Evolutionary conservation across 1,140 invertebrate species (phyloP).

Genomic region (Drosophila azteca): DNA sequence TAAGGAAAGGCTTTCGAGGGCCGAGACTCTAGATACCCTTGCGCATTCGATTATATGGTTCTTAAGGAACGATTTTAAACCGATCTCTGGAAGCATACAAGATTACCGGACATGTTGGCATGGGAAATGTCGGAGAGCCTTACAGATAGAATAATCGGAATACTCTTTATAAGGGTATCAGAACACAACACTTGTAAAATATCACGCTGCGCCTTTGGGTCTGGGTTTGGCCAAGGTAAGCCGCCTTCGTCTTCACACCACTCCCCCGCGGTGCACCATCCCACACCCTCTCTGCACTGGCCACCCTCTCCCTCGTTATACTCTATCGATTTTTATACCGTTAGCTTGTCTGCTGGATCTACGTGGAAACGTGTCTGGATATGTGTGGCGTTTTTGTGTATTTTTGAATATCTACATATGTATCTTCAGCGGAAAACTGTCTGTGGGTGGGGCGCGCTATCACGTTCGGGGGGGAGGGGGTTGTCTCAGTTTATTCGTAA

Average conservation of each 20-base stretch:
- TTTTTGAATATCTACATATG: slow-evolving; percentile 36
- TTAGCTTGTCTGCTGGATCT: slow-evolving; percentile 15
- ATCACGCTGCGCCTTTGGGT: slow-evolving; percentile 66
- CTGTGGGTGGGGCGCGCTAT: background rate
- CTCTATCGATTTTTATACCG: slow-evolving; percentile 72
- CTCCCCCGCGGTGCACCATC: too few relatives aligned
- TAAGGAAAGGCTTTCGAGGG: too few relatives aligned
- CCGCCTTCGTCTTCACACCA: slow-evolving; percentile 25
- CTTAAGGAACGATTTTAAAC: too few relatives aligned
- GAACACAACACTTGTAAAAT: slow-evolving; percentile 72
- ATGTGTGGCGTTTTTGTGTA: slow-evolving; percentile 18
- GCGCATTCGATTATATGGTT: too few relatives aligned
- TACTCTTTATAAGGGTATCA: slow-evolving; percentile 19
- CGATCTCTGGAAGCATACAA: too few relatives aligned
- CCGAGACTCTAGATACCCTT: too few relatives aligned
- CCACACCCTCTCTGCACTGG: background rate
- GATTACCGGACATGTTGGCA: too few relatives aligned
- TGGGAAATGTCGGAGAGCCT: too few relatives aligned
- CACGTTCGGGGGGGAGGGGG: too few relatives aligned
- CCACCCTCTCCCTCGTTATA: slow-evolving; percentile 45
- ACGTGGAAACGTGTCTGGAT: slow-evolving; percentile 5
- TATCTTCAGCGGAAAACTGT: too few relatives aligned
- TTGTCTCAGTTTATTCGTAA: slow-evolving; percentile 22
- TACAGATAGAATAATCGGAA: too few relatives aligned
- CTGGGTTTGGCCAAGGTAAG: slow-evolving; percentile 69